phyloP scores from a whole-genome alignment of 2,113 vertebrate species.

The Podilymbus podiceps region DNA sequence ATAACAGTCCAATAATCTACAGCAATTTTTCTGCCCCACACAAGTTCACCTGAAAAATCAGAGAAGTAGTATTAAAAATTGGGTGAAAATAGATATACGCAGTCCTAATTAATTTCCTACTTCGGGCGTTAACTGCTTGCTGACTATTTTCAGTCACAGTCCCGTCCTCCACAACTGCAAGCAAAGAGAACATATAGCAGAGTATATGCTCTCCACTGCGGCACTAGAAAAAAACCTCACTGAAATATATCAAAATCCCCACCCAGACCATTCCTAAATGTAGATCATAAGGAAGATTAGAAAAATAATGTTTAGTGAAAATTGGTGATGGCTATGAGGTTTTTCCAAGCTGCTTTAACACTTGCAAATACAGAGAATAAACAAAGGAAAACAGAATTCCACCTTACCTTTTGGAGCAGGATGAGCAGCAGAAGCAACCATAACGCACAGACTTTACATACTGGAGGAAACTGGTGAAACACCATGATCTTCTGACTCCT shows the following conservation, averaged over 20 bases:
- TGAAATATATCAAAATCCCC: background rate
- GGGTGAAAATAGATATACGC: background rate
- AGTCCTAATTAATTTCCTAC: background rate
- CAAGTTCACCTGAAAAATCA: background rate
- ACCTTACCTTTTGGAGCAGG: background rate
- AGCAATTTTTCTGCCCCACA: background rate
- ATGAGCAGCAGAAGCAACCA: background rate
- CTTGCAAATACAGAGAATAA: background rate
- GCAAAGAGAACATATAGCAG: background rate
- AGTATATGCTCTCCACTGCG: background rate
- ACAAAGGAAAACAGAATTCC: background rate
- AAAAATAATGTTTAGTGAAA: background rate
- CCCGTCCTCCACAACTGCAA: background rate
- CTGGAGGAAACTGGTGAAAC: background rate
- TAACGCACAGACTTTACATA: fast-evolving
- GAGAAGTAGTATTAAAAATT: background rate
- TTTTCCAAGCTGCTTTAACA: background rate
- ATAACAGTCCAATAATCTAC: background rate
- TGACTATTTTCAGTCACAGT: background rate
- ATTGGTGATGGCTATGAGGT: background rate
- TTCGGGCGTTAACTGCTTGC: background rate
- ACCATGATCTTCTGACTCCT: background rate
- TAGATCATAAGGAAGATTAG: background rate
- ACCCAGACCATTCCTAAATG: background rate
- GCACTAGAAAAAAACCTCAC: background rate